Percentiles rank a stretch among this genome's conserved stretches.
phyloP scores from a whole-genome alignment of 2,888 invertebrate genomes.

The Phengaris alcon region DNA sequence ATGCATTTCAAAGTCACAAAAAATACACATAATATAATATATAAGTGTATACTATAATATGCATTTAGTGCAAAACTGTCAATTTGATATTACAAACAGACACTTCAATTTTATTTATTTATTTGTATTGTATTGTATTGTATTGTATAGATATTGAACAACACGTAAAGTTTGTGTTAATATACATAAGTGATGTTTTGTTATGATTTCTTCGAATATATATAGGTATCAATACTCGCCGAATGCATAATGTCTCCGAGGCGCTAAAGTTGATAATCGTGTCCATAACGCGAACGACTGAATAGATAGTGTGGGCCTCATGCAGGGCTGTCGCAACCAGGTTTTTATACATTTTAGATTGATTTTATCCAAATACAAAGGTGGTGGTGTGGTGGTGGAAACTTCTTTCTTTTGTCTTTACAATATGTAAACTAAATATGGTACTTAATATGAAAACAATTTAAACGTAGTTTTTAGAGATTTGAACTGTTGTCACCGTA shows the following conservation, averaged over 20 bases:
- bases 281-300: slow-evolving; percentile 28
- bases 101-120: too few relatives aligned
- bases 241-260: slow-evolving; percentile 25
- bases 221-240: not conserved
- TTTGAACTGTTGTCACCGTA: too few relatives aligned
- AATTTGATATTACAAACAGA: too few relatives aligned
- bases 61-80: too few relatives aligned
- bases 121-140: too few relatives aligned
- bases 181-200: slow-evolving; percentile 12
- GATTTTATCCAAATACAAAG: not conserved
- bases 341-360: not conserved
- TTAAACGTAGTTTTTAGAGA: too few relatives aligned
- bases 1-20: too few relatives aligned
- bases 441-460: not conserved
- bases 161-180: not conserved
- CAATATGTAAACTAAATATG: not conserved
- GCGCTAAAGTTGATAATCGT: slow-evolving; percentile 32
- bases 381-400: too few relatives aligned
- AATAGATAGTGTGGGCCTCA: slow-evolving; percentile 17
- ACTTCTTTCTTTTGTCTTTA: too few relatives aligned
- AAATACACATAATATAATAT: too few relatives aligned
- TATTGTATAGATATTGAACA: not conserved
- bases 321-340: not conserved
- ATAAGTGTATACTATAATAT: too few relatives aligned
- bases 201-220: slow-evolving; percentile 7